Base-by-base conservation (phyloP, 2,888 invertebrate genomes). In the Meghimatium bilineatum region DNA sequence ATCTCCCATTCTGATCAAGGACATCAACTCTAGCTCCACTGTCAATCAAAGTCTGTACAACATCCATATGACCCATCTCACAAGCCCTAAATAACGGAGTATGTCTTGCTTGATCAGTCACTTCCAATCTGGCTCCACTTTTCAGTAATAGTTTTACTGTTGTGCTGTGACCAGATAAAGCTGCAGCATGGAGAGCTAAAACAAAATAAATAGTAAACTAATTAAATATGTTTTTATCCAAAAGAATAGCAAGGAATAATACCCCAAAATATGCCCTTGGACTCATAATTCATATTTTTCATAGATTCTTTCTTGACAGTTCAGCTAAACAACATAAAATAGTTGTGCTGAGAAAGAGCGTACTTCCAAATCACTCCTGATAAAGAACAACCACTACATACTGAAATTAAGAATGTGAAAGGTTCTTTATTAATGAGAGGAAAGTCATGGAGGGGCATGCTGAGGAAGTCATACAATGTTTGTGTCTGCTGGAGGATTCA, bases 71-170 rank as follows among this genome's bases (percentile, higher is more conserved):
- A 0, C 93, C 93, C 90, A 92, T 91, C 88, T 93, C 93, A 88
- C 93, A 93, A 10, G 93, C 93, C 80, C 92, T 88, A 83, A 94
- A 92, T 84, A 94, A 88, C 1, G 94, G 93, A 1, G 93, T 93
- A 88, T 93, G 93, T 75, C 93, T 92, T 85, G 90, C 86, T 72
- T 91, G 90, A 88, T 94, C 93, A 14, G 89, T 89, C 5, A 90
- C 88, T 82, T 94, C 91, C 34, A 93, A 90, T 44, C 89, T 88
- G 12, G 92, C 91, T 17, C 91, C 91, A 69, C 90, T 88, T 60
- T 92, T 89, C 38, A 94, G 86, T 56, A 94, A 87, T 23, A 93
- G 87, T 78, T 91, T 89, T 32, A 93, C 92, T 0, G 93, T 92
- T 60, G 90, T 87, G 12, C 91, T 90, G 86, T 93, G 92, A 32